phyloP scores from a whole-genome alignment of 2,888 invertebrate species.

The Andrena trimmerana region DNA sequence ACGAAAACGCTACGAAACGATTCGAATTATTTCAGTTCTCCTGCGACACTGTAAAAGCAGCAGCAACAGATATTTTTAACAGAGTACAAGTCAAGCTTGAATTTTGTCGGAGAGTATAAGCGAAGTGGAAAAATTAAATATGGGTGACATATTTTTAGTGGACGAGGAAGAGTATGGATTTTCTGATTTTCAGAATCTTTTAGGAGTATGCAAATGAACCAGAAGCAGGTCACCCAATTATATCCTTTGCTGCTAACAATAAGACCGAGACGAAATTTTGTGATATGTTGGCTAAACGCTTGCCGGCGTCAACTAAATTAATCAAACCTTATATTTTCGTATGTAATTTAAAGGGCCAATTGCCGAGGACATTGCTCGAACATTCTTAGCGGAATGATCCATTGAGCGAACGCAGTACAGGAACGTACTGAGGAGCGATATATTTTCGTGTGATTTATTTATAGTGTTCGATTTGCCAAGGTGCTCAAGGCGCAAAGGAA shows the following conservation, averaged over 20 bases:
- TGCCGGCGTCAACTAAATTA: too few species aligned
- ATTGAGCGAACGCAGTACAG: neutral
- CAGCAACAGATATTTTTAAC: neutral
- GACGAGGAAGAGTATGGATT: constrained; percentile 16
- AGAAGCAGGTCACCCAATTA: too few species aligned
- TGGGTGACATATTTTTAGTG: neutral
- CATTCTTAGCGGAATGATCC: neutral
- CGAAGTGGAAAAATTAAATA: neutral
- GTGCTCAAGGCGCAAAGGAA: constrained; percentile 27
- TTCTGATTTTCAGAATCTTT: neutral
- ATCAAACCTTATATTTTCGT: too few species aligned
- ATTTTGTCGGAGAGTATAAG: neutral
- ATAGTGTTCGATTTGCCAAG: constrained; percentile 39
- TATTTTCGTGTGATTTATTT: constrained; percentile 38
- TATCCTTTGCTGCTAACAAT: too few species aligned
- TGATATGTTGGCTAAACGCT: too few species aligned
- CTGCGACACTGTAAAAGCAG: too few species aligned
- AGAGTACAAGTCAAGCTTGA: neutral
- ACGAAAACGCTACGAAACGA: too few species aligned
- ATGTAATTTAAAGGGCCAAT: neutral
- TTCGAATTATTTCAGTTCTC: too few species aligned
- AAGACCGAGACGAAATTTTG: too few species aligned
- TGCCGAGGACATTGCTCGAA: neutral
- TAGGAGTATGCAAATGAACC: constrained; percentile 12
- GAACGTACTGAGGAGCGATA: neutral